Percentiles rank a stretch among this genome's conserved stretches.
Evolutionary conservation across 2,797 vertebrate species (phyloP).

Genomic region (Ambastaia sidthimunki): DNA sequence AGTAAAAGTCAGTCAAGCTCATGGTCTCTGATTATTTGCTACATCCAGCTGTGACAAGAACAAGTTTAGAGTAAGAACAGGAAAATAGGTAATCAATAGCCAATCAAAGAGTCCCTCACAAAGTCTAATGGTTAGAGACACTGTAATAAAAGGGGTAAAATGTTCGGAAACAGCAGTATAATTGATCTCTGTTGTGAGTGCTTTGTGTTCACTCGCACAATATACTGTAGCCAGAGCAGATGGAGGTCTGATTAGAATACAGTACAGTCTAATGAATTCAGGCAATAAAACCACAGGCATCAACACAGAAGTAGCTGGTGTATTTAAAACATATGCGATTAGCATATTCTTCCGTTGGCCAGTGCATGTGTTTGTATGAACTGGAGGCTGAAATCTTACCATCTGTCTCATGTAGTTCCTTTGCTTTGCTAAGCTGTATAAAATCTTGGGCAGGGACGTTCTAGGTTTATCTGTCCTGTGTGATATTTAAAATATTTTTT

Average conservation of each 20-base stretch:
- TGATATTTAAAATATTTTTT: slow-evolving; percentile 23
- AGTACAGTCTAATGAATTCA: slow-evolving; percentile 29
- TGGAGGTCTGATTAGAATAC: slow-evolving; percentile 33
- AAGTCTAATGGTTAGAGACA: slow-evolving; percentile 3
- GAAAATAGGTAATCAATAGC: slow-evolving; percentile 29
- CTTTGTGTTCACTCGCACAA: slow-evolving; percentile 11
- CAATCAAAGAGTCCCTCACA: neutral
- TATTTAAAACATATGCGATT: slow-evolving; percentile 8
- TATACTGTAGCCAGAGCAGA: slow-evolving; percentile 7
- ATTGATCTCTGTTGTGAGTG: slow-evolving; percentile 26
- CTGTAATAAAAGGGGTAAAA: slow-evolving; percentile 27
- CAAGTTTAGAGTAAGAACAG: slow-evolving; percentile 22
- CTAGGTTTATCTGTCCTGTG: neutral
- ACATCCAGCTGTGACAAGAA: neutral
- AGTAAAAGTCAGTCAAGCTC: neutral
- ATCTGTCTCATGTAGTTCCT: slow-evolving; percentile 17
- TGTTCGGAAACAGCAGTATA: slow-evolving; percentile 14
- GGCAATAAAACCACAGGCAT: slow-evolving; percentile 38
- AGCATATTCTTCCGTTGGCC: neutral
- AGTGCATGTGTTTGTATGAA: slow-evolving; percentile 17
- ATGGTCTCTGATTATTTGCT: slow-evolving; percentile 17
- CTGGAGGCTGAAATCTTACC: slow-evolving; percentile 11
- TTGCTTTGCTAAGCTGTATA: slow-evolving; percentile 17
- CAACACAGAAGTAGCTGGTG: neutral
- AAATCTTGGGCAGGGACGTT: neutral